phyloP scores from a whole-genome alignment of 2,888 invertebrate genomes.

The Ceratothoa steindachneri region DNA sequence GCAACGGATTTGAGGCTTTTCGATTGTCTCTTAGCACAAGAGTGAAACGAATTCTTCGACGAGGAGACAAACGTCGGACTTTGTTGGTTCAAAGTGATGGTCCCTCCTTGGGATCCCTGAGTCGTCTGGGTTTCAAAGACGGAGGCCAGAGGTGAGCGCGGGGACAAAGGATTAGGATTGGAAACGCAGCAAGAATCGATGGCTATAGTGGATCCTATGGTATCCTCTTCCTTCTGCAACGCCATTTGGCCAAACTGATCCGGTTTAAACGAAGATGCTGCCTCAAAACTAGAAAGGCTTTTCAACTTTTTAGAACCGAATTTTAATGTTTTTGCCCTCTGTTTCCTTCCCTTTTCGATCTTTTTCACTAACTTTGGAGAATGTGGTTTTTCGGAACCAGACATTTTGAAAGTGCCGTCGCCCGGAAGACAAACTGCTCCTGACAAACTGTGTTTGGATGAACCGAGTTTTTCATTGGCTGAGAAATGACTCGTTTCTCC shows the following conservation, averaged over 20 bases:
- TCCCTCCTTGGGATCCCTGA: not conserved
- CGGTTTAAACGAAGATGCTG: not conserved
- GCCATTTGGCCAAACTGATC: not conserved
- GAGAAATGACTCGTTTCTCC: constrained; percentile 9
- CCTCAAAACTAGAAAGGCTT: not conserved
- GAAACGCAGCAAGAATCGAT: not conserved
- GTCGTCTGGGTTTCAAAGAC: not conserved
- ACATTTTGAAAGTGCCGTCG: not conserved
- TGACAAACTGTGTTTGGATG: not conserved
- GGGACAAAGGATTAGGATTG: not conserved
- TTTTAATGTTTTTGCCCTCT: not conserved
- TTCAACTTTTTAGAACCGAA: constrained; percentile 6
- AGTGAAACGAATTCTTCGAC: not conserved
- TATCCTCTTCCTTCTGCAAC: not conserved
- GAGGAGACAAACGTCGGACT: not conserved
- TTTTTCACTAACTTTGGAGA: not conserved
- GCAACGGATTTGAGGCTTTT: not conserved
- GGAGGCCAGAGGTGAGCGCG: not conserved
- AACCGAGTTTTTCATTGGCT: not conserved
- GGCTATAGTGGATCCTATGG: not conserved
- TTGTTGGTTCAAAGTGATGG: not conserved
- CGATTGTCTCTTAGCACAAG: not conserved
- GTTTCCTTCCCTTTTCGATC: constrained; percentile 1
- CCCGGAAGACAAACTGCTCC: not conserved
- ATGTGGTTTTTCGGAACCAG: not conserved